Base-by-base conservation (phyloP, 1,140 invertebrate genomes). In the Apocrypta bakeri region DNA sequence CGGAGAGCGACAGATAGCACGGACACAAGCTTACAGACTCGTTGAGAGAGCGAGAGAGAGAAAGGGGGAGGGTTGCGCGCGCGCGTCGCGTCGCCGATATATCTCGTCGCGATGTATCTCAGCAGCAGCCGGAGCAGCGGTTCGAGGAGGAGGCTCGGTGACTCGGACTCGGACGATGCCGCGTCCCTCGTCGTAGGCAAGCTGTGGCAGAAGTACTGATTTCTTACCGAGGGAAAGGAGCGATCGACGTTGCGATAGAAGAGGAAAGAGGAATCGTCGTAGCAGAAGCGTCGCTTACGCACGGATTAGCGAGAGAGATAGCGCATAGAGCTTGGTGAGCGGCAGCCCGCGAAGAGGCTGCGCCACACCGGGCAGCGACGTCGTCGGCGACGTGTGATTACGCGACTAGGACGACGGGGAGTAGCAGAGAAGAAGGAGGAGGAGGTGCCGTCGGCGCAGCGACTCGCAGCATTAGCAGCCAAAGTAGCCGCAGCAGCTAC, bases 331-430 rank as follows among this genome's bases (percentile, higher is more conserved):
- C 14, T 14, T 17, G 1, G 42, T 17, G 48, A 56, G 29, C 69
- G 11, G 69, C 25, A 17, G 9, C 8, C 69, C 29, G 69, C 75
- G 74, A 73, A 11, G 84, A 68, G 81, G 85, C 56, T 17, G 83
- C 83, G 80, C 82, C 81, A 85, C 85, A 81, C 83, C 84, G 61
- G 25, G 86, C 85, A n/a, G 14, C 14, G 48, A n/a, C 14, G 48
- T 56, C 48, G 14, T 56, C 48, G 48, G 48, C 48, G 48, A 56
- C 48, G 48, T 21, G 48, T 56, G 48, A 56, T 21, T 17, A 21
- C 3, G 48, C 48, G 48, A 56, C 48, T 56, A 56, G 17, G 48
- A 56, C 48, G 48, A 56, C 48, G 48, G 48, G 48, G 17, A 56
- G 48, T 21, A 2, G 48, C 14, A 56, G 48, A 7, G 48, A 17